Conservation (phyloP, 2,113 vertebrate genomes). For the Clarias macrocephalus region DNA sequence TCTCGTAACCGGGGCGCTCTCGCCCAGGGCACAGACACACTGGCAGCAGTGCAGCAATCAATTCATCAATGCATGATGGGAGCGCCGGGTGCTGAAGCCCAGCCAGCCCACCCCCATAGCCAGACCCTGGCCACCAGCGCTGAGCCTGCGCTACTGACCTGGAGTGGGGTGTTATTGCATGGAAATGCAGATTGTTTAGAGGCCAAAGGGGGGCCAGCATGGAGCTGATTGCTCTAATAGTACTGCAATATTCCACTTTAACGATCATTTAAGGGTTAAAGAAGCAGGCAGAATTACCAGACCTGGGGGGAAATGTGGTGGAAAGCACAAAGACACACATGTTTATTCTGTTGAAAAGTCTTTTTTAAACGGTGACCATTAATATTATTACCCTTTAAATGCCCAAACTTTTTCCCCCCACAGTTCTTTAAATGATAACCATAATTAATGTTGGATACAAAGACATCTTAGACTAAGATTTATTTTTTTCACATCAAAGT, state of each 20-base stretch:
- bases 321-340: background rate
- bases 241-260: conserved; percentile 31
- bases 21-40: conserved; percentile 77
- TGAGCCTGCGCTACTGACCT: conserved; percentile 28
- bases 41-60: conserved; percentile 77
- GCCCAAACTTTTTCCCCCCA: background rate
- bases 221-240: conserved; percentile 36
- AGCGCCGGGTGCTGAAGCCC: conserved; percentile 68
- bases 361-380: background rate
- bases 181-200: conserved; percentile 10
- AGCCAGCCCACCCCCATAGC: conserved; percentile 53
- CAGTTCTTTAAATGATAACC: background rate
- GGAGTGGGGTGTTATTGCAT: conserved; percentile 25
- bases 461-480: background rate
- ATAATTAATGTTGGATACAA: background rate
- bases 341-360: background rate
- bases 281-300: background rate
- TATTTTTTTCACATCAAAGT: background rate
- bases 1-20: conserved; percentile 78
- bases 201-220: conserved; percentile 24
- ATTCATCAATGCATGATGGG: conserved; percentile 77
- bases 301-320: background rate
- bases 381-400: background rate
- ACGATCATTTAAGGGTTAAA: conserved; percentile 24
- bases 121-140: conserved; percentile 50